phyloP scores from a whole-genome alignment of 2,888 invertebrate genomes.

The Galerucella calmariensis region DNA sequence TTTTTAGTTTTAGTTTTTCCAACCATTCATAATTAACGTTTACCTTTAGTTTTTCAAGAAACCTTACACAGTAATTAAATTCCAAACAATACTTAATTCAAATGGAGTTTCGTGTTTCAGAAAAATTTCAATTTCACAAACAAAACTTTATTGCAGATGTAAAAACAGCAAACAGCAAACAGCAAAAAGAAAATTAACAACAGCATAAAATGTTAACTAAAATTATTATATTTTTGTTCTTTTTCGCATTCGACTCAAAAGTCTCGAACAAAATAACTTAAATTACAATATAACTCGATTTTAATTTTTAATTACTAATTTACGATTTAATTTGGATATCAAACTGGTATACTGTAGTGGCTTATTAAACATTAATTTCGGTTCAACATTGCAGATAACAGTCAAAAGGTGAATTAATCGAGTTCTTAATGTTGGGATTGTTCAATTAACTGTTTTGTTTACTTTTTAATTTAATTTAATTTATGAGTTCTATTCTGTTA shows the following conservation, averaged over 20 bases:
- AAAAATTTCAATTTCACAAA: not conserved
- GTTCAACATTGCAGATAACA: not conserved
- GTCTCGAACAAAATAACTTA: not conserved
- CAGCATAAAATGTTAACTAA: not conserved
- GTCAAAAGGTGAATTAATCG: no score
- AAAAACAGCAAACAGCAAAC: not conserved
- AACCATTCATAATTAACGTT: no score
- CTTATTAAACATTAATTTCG: constrained; percentile 12
- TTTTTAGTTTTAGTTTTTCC: no score
- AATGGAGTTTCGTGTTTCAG: not conserved
- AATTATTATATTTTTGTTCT: not conserved
- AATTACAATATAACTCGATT: constrained; percentile 13
- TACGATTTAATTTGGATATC: constrained; percentile 7
- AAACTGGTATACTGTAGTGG: constrained; percentile 1
- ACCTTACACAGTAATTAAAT: not conserved
- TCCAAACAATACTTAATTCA: not conserved
- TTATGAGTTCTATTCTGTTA: no score
- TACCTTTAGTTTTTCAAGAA: no score
- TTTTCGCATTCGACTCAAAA: not conserved
- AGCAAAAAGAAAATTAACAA: not conserved
- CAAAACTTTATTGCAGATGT: not conserved
- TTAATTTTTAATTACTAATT: constrained; percentile 12
- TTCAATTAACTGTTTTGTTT: no score
- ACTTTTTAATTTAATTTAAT: no score
- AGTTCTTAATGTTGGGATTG: no score